Evolutionary conservation across 2,888 invertebrate species (phyloP).

Genomic region (Macrophya alboannulata): DNA sequence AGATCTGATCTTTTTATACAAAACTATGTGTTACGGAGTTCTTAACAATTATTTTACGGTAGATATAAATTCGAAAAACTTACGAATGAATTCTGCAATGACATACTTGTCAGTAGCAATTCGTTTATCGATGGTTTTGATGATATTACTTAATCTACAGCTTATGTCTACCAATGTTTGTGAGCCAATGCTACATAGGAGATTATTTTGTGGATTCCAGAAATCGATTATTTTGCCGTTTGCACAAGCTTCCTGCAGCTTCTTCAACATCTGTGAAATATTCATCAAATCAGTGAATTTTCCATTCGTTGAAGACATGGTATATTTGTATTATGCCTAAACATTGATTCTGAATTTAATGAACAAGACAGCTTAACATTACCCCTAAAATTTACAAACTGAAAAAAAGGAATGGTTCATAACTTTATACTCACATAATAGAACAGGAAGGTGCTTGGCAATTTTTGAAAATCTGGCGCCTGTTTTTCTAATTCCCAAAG

Average conservation of each 20-base stretch:
- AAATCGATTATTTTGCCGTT: conserved; percentile 78
- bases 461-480: conserved; percentile 57
- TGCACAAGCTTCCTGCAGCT: conserved; percentile 76
- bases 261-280: conserved; percentile 78
- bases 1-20: not conserved
- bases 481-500: conserved; percentile 77
- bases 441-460: conserved; percentile 63
- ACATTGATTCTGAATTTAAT: not conserved
- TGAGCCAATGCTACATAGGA: conserved; percentile 71
- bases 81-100: conserved; percentile 73
- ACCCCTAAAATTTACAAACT: not conserved
- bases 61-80: conserved; percentile 60
- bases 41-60: not conserved
- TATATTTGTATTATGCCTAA: not conserved
- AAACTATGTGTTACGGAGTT: not conserved
- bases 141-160: conserved; percentile 61
- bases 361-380: conserved; percentile 72
- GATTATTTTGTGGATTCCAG: conserved; percentile 81
- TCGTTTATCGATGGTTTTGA: conserved; percentile 60
- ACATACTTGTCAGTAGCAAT: conserved; percentile 67
- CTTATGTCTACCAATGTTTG: conserved; percentile 58
- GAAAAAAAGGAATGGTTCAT: not conserved
- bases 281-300: not conserved
- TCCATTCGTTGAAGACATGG: not conserved
- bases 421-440: conserved; percentile 63